Percentiles rank a stretch among this genome's conserved stretches.
Evolutionary conservation across 2,888 invertebrate species (phyloP).

Genomic region (Physocephala rufipes): DNA sequence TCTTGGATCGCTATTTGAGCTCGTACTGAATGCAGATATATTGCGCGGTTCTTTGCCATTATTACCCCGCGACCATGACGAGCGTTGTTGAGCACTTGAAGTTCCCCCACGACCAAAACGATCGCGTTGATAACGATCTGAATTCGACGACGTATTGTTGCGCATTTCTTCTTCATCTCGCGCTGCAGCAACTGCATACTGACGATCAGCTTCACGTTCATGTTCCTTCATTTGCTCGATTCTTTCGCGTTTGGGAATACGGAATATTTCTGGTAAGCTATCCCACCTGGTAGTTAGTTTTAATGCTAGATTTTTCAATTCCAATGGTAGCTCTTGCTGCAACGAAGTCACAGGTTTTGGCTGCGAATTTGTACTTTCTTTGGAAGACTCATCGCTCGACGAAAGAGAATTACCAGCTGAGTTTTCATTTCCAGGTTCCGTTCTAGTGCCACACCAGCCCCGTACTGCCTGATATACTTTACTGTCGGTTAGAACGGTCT

Average conservation of each 20-base stretch:
- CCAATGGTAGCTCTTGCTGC: slow-evolving; percentile 37
- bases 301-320: slow-evolving; percentile 54
- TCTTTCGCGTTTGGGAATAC: slow-evolving; percentile 93
- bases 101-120: slow-evolving; percentile 44
- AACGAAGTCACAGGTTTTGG: slow-evolving; percentile 29
- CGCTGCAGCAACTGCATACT: slow-evolving; percentile 54
- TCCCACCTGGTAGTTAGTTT: slow-evolving; percentile 58
- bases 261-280: slow-evolving; percentile 71
- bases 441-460: slow-evolving; percentile 75
- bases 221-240: slow-evolving; percentile 96
- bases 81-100: slow-evolving; percentile 8
- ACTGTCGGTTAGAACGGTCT: slow-evolving; percentile 91
- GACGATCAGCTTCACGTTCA: slow-evolving; percentile 85
- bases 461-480: slow-evolving; percentile 87
- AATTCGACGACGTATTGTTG: slow-evolving; percentile 9
- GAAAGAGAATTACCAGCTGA: slow-evolving; percentile 35
- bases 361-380: slow-evolving; percentile 43
- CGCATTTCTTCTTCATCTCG: slow-evolving; percentile 37
- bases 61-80: slow-evolving; percentile 19
- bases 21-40: slow-evolving; percentile 37
- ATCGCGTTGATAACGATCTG: slow-evolving; percentile 47
- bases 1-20: slow-evolving; percentile 22
- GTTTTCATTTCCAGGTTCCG: slow-evolving; percentile 30
- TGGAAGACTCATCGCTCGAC: slow-evolving; percentile 46
- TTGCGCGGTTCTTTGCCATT: slow-evolving; percentile 40